A percentile compares a stretch with the other conserved stretches of the same genome.
Conservation (phyloP, 30 jellyfish, hydroid and myxozoan species). For the Euphysa ruthae region DNA sequence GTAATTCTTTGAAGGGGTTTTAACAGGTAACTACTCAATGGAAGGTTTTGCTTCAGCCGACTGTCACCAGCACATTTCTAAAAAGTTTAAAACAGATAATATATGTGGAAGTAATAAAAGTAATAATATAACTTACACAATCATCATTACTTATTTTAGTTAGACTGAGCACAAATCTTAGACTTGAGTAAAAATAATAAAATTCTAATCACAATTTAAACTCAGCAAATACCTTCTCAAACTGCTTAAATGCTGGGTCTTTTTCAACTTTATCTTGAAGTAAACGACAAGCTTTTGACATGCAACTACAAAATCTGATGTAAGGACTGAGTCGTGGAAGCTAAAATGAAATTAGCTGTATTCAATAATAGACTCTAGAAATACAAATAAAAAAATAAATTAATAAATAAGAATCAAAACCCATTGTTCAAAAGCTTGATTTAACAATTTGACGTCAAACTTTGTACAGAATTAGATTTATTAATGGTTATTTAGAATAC, state of each 20-base stretch:
- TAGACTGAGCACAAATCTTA: neutral
- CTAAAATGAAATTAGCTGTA: slow-evolving; percentile 47
- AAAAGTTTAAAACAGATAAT: neutral
- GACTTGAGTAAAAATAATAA: neutral
- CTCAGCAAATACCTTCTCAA: slow-evolving; percentile 55
- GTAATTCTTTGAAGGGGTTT: slow-evolving; percentile 93
- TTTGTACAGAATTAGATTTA: too few species aligned
- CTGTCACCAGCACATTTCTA: slow-evolving; percentile 97
- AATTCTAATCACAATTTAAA: neutral
- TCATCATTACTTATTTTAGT: neutral
- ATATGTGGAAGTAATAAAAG: too few species aligned
- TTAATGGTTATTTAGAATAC: too few species aligned
- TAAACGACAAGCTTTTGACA: slow-evolving; percentile 79
- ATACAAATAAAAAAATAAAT: too few species aligned
- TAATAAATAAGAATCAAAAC: neutral
- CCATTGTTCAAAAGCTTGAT: too few species aligned
- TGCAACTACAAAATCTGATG: slow-evolving; percentile 98
- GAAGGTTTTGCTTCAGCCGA: slow-evolving; percentile 78
- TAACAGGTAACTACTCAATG: slow-evolving; percentile 77
- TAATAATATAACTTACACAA: too few species aligned
- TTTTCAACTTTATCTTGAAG: slow-evolving; percentile 84
- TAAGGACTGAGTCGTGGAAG: slow-evolving; percentile 85
- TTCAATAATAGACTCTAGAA: too few species aligned
- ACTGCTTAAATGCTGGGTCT: slow-evolving; percentile 81
- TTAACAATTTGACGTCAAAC: too few species aligned